Evolutionary conservation across 92 coral and sea anemone genomes (phyloP), one percentile per base, ranked within the genome.

Genomic region (Muricea muricata): DNA sequence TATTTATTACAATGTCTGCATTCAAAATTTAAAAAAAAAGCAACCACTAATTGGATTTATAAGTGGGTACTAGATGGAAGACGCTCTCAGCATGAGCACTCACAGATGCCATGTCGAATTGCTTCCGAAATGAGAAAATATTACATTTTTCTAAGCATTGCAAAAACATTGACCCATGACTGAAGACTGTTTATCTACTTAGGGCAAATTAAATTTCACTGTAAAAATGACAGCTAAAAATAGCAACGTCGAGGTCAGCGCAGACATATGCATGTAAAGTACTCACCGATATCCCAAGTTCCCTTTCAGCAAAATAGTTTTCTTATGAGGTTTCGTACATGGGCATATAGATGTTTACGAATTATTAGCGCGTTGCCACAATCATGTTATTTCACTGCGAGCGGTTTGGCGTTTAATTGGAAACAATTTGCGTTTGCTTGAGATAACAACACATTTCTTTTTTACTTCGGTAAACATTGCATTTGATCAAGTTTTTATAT

Each of bases 41-140:
- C 70, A 63, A 63, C 70, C 70, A 12, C 70, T 63, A 63, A 63
- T 63, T 63, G 70, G 70, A 63, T 63, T 63, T 63, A 63, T 63
- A 63, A 63, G 70, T 63, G 70, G 70, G 37, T 26, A 28, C 37
- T 28, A 63, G 18, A 63, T 63, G 39, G 70, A 26, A 32, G 35
- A 28, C 5, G 37, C 70, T n/a, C n/a, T 28, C 70, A 63, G 70
- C 70, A 63, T 35, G 37, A 63, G n/a, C 13, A 35, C 37, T 63
- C 37, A 15, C 14, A 63, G 39, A 26, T 25, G 6, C 6, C 68
- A 9, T 63, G 70, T 28, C 60, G 9, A 10, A 63, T 63, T 14
- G 70, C 35, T 28, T 30, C 21, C 34, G 70, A 63, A 63, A 32
- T 32, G 70, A 63, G 70, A 63, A 63, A 30, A 63, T 63, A 63